A percentile compares a stretch with the other conserved stretches of the same genome.
These are phyloP conservation scores for Bombylius discolor DNA, from an alignment of 2,888 invertebrate genomes.

Conservation along the genomic window DNA sequence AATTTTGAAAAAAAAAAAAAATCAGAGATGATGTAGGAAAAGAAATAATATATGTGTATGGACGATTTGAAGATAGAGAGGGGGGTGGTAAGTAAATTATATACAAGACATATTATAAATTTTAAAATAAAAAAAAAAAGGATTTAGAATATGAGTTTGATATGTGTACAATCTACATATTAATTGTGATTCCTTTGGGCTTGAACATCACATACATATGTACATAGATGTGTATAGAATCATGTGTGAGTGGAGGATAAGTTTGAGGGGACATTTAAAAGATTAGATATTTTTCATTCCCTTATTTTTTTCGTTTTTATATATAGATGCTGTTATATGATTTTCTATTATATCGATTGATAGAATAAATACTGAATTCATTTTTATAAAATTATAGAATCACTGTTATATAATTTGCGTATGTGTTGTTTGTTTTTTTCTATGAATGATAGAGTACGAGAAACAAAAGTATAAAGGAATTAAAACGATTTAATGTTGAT, in stretches of 20 bases:
- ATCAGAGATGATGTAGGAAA: no score
- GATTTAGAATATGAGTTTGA: not conserved
- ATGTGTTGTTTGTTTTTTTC: no score
- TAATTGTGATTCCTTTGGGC: slow-evolving; percentile 13
- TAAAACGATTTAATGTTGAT: no score
- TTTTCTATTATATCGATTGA: no score
- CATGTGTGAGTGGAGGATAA: slow-evolving; percentile 3
- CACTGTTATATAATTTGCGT: no score
- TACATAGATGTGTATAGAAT: not conserved
- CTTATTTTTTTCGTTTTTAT: not conserved
- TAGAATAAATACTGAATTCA: no score
- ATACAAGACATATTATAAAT: not conserved
- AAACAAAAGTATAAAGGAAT: no score
- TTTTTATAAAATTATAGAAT: no score
- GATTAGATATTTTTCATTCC: slow-evolving; percentile 9
- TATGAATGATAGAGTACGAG: no score
- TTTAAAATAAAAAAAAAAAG: not conserved
- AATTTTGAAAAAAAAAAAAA: no score
- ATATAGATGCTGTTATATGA: no score
- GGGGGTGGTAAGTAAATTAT: not conserved
- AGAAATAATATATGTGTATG: no score
- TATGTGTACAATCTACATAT: slow-evolving; percentile 10
- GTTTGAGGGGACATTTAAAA: slow-evolving; percentile 13
- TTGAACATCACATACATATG: not conserved
- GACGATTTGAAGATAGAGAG: not conserved